Percentiles rank a stretch among this genome's conserved stretches.
These are phyloP conservation scores for Albula glossodonta DNA, from an alignment of 2,113 vertebrate species.

Conservation along the genomic window DNA sequence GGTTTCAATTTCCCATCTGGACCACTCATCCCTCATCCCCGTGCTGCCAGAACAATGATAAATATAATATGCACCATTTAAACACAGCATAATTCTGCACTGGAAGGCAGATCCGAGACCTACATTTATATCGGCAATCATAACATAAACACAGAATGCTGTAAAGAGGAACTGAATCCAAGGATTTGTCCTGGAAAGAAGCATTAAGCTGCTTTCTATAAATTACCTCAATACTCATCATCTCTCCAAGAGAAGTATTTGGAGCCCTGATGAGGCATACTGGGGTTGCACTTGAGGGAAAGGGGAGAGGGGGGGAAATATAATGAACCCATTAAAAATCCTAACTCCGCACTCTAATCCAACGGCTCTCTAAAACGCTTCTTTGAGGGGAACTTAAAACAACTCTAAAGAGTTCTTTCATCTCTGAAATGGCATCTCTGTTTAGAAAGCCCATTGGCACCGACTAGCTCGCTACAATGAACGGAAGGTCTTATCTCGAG, in stretches of 20 bases:
- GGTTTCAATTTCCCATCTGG: not conserved
- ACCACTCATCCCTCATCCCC: not conserved
- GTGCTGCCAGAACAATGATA: not conserved
- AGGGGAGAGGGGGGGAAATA: slow-evolving; percentile 14
- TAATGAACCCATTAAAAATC: slow-evolving; percentile 46
- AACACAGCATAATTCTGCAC: not conserved
- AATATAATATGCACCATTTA: not conserved
- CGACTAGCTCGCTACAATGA: slow-evolving; percentile 52
- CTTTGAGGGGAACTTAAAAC: slow-evolving; percentile 39
- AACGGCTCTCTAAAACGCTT: slow-evolving; percentile 33
- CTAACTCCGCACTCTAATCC: slow-evolving; percentile 33
- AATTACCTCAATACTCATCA: not conserved
- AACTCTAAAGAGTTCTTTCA: slow-evolving; percentile 25
- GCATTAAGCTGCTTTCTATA: not conserved
- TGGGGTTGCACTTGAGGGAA: not conserved
- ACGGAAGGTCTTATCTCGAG: slow-evolving; percentile 53
- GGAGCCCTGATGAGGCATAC: not conserved
- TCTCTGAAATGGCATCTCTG: slow-evolving; percentile 46
- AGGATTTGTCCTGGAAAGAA: not conserved
- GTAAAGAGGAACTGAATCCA: not conserved
- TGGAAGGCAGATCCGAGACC: not conserved
- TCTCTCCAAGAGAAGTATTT: not conserved
- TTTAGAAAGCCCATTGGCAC: slow-evolving; percentile 45
- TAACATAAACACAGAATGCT: not conserved
- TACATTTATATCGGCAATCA: not conserved